A percentile compares a stretch with the other conserved stretches of the same genome.
These are phyloP conservation scores for Laticauda colubrina DNA, from an alignment of 2,113 vertebrate genomes.

Conservation along the genomic window DNA sequence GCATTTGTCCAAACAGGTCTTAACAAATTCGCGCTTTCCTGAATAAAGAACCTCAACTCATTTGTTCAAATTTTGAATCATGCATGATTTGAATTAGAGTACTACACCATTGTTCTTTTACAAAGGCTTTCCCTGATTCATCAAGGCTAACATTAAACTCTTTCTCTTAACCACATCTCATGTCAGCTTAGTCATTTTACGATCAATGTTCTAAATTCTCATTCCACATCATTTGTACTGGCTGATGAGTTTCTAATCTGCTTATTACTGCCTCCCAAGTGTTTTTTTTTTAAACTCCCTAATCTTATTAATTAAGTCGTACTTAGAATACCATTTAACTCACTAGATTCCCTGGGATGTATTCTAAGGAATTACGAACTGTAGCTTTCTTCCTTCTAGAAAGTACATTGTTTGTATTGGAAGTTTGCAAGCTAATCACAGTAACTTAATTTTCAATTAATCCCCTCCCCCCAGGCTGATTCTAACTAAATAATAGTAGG, in stretches of 20 bases:
- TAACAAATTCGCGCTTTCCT: background rate
- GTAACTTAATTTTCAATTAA: conserved; percentile 19
- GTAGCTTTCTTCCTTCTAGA: conserved; percentile 37
- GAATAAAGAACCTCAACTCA: background rate
- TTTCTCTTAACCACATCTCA: background rate
- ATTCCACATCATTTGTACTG: background rate
- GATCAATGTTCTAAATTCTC: conserved; percentile 1
- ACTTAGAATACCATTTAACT: background rate
- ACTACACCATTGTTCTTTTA: background rate
- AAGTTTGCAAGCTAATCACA: conserved; percentile 42
- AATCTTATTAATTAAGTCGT: conserved; percentile 26
- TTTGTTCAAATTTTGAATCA: background rate
- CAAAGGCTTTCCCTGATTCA: background rate
- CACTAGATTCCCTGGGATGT: background rate
- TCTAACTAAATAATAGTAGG: conserved; percentile 27
- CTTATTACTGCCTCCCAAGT: background rate
- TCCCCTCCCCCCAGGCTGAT: background rate
- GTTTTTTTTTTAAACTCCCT: background rate
- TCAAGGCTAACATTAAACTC: background rate
- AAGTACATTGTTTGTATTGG: conserved; percentile 10
- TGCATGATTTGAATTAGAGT: background rate
- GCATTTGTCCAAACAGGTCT: background rate
- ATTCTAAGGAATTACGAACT: conserved; percentile 26
- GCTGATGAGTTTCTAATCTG: background rate
- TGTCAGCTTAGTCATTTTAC: background rate